Evolutionary conservation across 2,888 invertebrate genomes (phyloP).

Genomic region (Xanthorhoe spadicearia): DNA sequence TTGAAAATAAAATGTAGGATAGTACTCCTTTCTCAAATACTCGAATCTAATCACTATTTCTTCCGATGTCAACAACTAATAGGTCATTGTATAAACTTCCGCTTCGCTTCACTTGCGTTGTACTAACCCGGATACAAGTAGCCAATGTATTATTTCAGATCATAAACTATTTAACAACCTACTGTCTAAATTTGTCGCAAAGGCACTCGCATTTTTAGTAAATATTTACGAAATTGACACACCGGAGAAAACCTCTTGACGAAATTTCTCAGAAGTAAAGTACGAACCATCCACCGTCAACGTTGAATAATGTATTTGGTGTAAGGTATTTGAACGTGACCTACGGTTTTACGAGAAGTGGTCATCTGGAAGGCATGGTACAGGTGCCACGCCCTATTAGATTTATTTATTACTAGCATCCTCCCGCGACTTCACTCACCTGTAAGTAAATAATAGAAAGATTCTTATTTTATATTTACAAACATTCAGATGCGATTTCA

Average conservation of each 20-base stretch:
- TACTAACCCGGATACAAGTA: too few species aligned
- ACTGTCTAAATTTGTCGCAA: background rate
- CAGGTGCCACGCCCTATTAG: background rate
- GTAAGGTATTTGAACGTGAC: slow-evolving; percentile 43
- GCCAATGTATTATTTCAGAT: too few species aligned
- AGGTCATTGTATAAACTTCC: too few species aligned
- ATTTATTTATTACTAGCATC: background rate
- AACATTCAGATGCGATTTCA: too few species aligned
- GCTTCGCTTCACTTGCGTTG: too few species aligned
- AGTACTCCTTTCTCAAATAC: too few species aligned
- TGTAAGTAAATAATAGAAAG: too few species aligned
- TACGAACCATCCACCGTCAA: slow-evolving; percentile 42
- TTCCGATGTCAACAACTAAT: too few species aligned
- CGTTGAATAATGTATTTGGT: slow-evolving; percentile 62
- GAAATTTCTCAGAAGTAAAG: slow-evolving; percentile 36
- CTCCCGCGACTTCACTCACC: too few species aligned
- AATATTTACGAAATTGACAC: background rate
- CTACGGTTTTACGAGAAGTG: slow-evolving; percentile 12
- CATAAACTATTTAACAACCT: background rate
- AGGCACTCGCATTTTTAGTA: background rate
- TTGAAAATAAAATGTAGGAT: too few species aligned
- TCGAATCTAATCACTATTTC: too few species aligned
- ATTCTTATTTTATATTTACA: too few species aligned
- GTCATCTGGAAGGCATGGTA: slow-evolving; percentile 1
- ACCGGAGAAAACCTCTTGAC: background rate